phyloP scores from a whole-genome alignment of 2,113 vertebrate genomes.

The Sterrhoptilus dennistouni region DNA sequence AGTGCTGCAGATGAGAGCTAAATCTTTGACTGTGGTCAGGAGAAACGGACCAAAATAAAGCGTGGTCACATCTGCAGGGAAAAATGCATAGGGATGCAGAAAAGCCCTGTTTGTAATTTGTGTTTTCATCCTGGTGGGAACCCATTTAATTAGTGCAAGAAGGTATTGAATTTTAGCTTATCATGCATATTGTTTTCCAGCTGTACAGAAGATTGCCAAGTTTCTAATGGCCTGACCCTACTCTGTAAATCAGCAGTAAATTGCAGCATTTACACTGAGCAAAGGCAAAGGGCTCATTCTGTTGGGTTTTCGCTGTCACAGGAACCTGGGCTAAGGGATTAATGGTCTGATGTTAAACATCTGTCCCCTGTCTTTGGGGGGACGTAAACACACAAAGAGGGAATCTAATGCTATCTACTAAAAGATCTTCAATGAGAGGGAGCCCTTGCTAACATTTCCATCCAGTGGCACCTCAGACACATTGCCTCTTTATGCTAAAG shows the following conservation, averaged over 20 bases:
- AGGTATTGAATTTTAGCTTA: conserved; percentile 90
- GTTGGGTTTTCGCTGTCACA: conserved; percentile 84
- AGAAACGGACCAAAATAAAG: conserved; percentile 58
- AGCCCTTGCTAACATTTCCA: conserved; percentile 82
- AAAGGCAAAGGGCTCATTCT: conserved; percentile 85
- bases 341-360: conserved; percentile 87
- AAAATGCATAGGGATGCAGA: conserved; percentile 83
- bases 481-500: conserved; percentile 86
- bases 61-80: conserved; percentile 75
- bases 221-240: conserved; percentile 88
- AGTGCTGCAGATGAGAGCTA: conserved; percentile 24
- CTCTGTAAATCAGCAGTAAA: conserved; percentile 90
- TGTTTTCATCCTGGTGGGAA: conserved; percentile 84
- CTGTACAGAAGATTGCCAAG: conserved; percentile 87
- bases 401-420: conserved; percentile 83
- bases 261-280: conserved; percentile 83
- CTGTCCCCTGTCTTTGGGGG: conserved; percentile 85
- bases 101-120: conserved; percentile 82
- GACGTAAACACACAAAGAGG: conserved; percentile 83
- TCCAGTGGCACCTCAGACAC: conserved; percentile 79
- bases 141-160: conserved; percentile 85
- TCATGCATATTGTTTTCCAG: conserved; percentile 88
- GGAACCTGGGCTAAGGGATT: conserved; percentile 82
- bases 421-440: conserved; percentile 83
- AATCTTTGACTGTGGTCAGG: conserved; percentile 44